A percentile compares a stretch with the other conserved stretches of the same genome.
Conservation (phyloP, 35 echinoderm and acorn worm genomes). For the Anneissia japonica region DNA sequence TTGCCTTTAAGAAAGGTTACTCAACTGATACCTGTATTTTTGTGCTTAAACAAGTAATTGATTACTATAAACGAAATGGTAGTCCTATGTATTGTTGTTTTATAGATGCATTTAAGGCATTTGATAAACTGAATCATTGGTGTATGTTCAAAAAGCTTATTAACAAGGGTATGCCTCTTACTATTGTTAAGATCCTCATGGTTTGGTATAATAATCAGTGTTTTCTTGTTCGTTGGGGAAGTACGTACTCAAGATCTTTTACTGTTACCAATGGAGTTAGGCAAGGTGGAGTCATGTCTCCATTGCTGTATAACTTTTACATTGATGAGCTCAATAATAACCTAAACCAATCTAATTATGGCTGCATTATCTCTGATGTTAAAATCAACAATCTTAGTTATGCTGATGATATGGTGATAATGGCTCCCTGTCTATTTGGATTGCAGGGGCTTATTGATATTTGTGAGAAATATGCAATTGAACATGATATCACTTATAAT, state of each 20-base stretch:
- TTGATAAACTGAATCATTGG: neutral
- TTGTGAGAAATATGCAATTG: neutral
- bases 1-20: neutral
- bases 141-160: neutral
- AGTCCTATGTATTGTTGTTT: neutral
- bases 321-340: neutral
- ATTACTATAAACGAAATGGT: neutral
- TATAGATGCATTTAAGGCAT: neutral
- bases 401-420: neutral
- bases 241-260: neutral
- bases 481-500: neutral
- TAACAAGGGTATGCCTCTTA: neutral
- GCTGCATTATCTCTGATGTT: neutral
- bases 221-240: neutral
- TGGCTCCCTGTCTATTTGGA: neutral
- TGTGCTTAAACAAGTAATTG: neutral
- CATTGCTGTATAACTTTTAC: neutral
- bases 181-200: neutral
- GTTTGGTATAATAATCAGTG: neutral
- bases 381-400: neutral
- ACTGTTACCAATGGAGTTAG: neutral
- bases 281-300: neutral
- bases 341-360: too few relatives aligned
- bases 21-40: neutral
- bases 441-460: neutral